Evolutionary conservation across 1,140 invertebrate genomes (phyloP).

Genomic region (Leptoteleia sp.): DNA sequence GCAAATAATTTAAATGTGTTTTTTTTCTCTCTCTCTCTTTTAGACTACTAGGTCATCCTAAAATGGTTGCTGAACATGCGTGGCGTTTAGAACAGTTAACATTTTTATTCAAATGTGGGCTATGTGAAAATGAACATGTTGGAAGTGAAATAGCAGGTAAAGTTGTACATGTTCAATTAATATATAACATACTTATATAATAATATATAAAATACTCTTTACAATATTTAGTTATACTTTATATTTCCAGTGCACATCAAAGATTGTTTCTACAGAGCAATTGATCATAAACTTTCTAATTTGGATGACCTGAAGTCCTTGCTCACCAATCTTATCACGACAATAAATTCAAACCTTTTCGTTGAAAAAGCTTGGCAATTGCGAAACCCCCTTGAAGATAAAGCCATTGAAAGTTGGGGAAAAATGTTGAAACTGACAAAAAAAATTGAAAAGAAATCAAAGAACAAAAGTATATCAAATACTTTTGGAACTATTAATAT

Average conservation of each 20-base stretch:
- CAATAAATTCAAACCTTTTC: constrained; percentile 80
- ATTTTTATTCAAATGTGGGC: constrained; percentile 84
- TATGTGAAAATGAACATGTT: constrained; percentile 83
- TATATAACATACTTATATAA: constrained; percentile 48
- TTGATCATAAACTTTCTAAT: constrained; percentile 84
- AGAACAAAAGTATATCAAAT: constrained; percentile 62
- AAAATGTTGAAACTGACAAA: constrained; percentile 82
- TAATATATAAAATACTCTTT: not conserved
- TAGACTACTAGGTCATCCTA: constrained; percentile 84
- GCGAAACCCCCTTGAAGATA: constrained; percentile 80
- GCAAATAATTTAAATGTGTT: too few species aligned
- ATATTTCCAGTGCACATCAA: constrained; percentile 79
- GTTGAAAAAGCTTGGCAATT: constrained; percentile 78
- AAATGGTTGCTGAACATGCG: constrained; percentile 82
- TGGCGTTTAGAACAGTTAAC: constrained; percentile 86
- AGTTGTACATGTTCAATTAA: too few species aligned
- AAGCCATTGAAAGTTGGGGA: constrained; percentile 83
- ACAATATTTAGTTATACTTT: not conserved
- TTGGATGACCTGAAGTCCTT: constrained; percentile 83
- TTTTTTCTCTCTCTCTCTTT: too few species aligned
- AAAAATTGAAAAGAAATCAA: constrained; percentile 75
- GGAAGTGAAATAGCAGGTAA: constrained; percentile 84
- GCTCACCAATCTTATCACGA: constrained; percentile 82
- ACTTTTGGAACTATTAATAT: constrained; percentile 85
- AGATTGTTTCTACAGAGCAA: constrained; percentile 84